A percentile compares a stretch with the other conserved stretches of the same genome.
Evolutionary conservation across 37 sponge, comb jelly and placozoan genomes (phyloP).

Genomic region (Diacarnus erythraeanus): DNA sequence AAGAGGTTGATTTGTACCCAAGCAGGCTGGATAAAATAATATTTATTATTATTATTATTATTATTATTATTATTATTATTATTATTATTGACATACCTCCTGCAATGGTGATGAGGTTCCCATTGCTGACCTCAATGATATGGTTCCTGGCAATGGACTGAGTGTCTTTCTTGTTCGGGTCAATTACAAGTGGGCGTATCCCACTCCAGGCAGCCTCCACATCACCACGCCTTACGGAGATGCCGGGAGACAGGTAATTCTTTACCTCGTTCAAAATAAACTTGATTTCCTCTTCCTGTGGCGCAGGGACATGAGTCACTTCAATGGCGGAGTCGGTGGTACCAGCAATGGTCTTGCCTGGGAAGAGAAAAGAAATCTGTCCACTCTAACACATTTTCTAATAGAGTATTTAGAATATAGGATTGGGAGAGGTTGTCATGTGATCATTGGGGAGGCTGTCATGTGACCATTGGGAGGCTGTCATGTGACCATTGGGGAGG

Average conservation of each 20-base stretch:
- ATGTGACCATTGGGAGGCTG: too few relatives aligned
- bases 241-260: conserved; percentile 83
- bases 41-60: too few relatives aligned
- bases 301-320: conserved; percentile 80
- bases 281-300: conserved; percentile 88
- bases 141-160: conserved; percentile 95
- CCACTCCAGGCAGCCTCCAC: conserved; percentile 99
- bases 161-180: conserved; percentile 91
- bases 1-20: too few relatives aligned
- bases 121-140: conserved; percentile 90
- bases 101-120: conserved; percentile 94
- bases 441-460: too few relatives aligned
- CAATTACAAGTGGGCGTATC: conserved; percentile 91
- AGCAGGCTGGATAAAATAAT: too few relatives aligned
- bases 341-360: conserved; percentile 86
- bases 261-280: conserved; percentile 95
- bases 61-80: too few relatives aligned
- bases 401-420: not conserved
- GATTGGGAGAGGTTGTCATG: too few relatives aligned
- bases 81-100: conserved; percentile 61
- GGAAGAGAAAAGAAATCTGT: not conserved
- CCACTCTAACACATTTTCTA: not conserved
- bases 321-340: conserved; percentile 92
- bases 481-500: too few relatives aligned
- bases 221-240: conserved; percentile 91